These are phyloP conservation scores for Melanogrammus aeglefinus DNA, from an alignment of 2,797 vertebrate genomes.

Conservation along the genomic window DNA sequence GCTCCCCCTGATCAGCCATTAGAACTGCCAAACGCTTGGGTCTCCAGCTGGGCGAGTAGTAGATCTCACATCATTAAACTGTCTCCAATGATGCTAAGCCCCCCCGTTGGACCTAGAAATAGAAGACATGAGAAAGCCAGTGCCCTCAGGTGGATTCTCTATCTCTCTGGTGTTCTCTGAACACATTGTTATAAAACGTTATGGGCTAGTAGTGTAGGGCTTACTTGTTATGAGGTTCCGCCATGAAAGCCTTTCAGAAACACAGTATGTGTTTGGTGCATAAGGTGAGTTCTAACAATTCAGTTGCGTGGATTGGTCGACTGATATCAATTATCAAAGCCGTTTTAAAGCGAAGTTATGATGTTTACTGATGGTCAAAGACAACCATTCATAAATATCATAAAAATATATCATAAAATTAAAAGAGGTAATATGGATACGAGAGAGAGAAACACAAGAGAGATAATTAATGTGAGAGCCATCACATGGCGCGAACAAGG, in stretches of 20 bases:
- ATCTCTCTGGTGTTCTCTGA: background rate
- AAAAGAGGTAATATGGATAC: background rate
- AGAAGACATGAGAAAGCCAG: conserved; percentile 5
- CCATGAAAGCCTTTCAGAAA: background rate
- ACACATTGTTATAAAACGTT: background rate
- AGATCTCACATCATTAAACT: conserved; percentile 62
- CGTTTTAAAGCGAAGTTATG: background rate
- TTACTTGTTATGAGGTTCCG: too few species aligned
- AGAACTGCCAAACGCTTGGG: conserved; percentile 58
- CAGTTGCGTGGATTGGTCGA: background rate
- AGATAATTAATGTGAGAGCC: background rate
- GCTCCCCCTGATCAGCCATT: conserved; percentile 30
- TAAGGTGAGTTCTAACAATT: background rate
- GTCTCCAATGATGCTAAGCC: conserved; percentile 38
- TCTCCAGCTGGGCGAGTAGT: conserved; percentile 62
- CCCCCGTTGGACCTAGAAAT: background rate
- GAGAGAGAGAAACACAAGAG: conserved; percentile 5
- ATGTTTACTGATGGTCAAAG: background rate
- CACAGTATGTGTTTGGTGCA: background rate
- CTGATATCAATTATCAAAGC: background rate
- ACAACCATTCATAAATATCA: background rate
- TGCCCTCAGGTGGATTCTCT: too few species aligned
- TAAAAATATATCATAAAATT: background rate
- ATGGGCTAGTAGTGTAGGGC: background rate
- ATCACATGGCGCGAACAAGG: conserved; percentile 5